Conservation (phyloP, 37 sponge, comb jelly and placozoan species). For the Oopsacas minuta region DNA sequence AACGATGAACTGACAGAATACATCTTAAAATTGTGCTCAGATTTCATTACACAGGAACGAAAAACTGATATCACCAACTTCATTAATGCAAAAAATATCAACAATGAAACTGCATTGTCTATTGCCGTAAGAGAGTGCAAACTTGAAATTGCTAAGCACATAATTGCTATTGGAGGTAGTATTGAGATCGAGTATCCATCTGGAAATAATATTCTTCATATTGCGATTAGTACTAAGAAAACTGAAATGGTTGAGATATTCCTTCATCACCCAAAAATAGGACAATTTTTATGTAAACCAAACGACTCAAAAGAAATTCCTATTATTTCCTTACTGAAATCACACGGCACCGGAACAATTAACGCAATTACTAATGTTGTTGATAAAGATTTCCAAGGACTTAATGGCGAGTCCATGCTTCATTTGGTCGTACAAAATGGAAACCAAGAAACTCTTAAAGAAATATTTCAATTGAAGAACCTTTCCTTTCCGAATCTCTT, state of each 20-base stretch:
- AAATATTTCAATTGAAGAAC: background rate
- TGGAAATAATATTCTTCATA: slow-evolving; percentile 6
- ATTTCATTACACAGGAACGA: background rate
- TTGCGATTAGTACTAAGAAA: background rate
- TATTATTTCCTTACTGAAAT: background rate
- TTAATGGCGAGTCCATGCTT: background rate
- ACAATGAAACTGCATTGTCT: slow-evolving; percentile 1
- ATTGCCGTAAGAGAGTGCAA: background rate
- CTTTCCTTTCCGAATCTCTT: background rate
- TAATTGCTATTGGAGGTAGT: background rate
- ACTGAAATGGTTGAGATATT: background rate
- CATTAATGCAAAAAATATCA: background rate
- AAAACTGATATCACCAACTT: background rate
- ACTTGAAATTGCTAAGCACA: background rate
- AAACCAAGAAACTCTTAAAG: background rate
- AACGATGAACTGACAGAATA: background rate
- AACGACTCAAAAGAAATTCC: background rate
- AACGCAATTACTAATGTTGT: background rate
- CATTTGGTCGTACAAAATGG: background rate
- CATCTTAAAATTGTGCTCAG: background rate
- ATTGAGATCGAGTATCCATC: background rate
- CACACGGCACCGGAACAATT: background rate
- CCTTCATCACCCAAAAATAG: background rate
- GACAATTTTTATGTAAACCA: background rate
- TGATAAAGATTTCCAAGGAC: background rate